These are phyloP conservation scores for Synanthedon vespiformis DNA, from an alignment of 2,888 invertebrate genomes.

Conservation along the genomic window DNA sequence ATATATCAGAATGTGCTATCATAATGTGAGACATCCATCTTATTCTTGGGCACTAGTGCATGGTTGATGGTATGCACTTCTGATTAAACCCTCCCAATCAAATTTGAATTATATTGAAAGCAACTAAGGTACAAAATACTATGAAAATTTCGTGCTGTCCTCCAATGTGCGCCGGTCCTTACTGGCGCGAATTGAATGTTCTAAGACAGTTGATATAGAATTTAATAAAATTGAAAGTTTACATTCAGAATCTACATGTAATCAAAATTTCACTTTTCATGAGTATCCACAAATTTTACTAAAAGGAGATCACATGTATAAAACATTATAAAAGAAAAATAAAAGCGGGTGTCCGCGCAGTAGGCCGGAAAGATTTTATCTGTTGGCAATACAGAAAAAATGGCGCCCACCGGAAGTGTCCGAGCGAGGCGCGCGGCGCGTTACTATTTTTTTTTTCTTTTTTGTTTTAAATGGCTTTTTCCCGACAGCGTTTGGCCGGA, in stretches of 20 bases:
- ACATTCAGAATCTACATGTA: conserved; percentile 4
- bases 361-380: conserved; percentile 71
- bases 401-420: conserved; percentile 72
- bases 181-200: too few species aligned
- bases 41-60: too few species aligned
- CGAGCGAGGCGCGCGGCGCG: conserved; percentile 64
- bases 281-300: conserved; percentile 40
- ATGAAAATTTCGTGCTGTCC: too few species aligned
- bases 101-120: too few species aligned
- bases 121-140: too few species aligned
- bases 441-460: conserved; percentile 62
- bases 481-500: conserved; percentile 67
- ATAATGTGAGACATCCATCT: too few species aligned
- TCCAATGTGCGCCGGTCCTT: too few species aligned
- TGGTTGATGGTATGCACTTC: too few species aligned
- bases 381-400: conserved; percentile 71
- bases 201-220: too few species aligned
- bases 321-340: conserved; percentile 47
- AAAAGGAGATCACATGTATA: conserved; percentile 48
- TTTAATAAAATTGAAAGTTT: background rate
- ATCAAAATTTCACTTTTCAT: conserved; percentile 2
- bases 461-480: conserved; percentile 71
- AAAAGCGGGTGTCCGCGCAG: conserved; percentile 61
- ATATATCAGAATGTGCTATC: too few species aligned
- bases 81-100: too few species aligned